Evolutionary conservation across 1,140 invertebrate genomes (phyloP).

Genomic region (Paraescarpia echinospica): DNA sequence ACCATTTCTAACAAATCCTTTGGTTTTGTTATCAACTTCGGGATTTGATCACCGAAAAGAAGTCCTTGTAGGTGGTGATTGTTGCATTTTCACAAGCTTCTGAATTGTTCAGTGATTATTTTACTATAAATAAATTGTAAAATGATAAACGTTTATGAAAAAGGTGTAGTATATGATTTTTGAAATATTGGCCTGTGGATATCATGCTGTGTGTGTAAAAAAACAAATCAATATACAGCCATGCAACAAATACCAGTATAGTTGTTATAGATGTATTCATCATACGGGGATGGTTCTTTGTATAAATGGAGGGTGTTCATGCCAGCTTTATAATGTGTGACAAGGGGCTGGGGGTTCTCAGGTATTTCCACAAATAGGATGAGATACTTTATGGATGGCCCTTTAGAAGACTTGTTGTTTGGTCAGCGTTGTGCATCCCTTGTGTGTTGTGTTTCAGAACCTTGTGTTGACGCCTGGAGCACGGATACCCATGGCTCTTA

Average conservation of each 20-base stretch:
- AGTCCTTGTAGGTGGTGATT: neutral
- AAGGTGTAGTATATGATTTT: neutral
- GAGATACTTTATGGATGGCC: neutral
- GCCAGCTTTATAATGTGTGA: neutral
- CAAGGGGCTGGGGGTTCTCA: neutral
- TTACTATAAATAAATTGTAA: neutral
- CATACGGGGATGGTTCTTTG: neutral
- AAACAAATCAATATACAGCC: no score
- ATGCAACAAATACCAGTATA: no score
- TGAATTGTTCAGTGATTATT: neutral
- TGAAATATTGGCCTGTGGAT: no score
- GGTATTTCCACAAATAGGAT: neutral
- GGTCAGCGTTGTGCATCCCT: neutral
- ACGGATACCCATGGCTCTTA: constrained; percentile 15
- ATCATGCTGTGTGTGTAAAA: no score
- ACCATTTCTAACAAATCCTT: neutral
- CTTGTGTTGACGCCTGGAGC: neutral
- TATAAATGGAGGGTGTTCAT: neutral
- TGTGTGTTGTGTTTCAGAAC: neutral
- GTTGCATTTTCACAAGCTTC: neutral
- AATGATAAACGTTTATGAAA: no score
- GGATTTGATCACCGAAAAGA: no score
- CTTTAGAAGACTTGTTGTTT: neutral
- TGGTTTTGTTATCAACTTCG: neutral
- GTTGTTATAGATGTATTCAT: no score